Evolutionary conservation across 1,140 invertebrate species (phyloP), one percentile per base, ranked within the genome.

Genomic region (Thalassaphorura encarpata): DNA sequence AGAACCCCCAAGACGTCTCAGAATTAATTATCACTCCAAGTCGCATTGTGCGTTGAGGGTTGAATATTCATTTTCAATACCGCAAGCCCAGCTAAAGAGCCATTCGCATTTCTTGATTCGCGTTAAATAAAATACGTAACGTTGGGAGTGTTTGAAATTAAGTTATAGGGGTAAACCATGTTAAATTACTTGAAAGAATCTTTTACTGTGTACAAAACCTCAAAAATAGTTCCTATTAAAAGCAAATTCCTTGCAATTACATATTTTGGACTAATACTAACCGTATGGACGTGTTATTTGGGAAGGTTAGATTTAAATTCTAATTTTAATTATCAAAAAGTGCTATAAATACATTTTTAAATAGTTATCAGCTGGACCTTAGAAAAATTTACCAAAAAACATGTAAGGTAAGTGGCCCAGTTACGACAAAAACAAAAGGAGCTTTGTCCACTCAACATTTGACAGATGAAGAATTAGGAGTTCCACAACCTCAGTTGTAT

Each of bases 381-480:
- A 71, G 74, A 41, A 76, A 76, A 68, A 77, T 76, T 18, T 78
- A 78, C 64, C 77, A 78, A 66, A 69, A 73, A 11, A 69, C 70
- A 68, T 71, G 72, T 45, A 63, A 60, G 46, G 67, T 76, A 23
- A 68, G 72, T 42, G 73, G 72, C 62, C 70, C 73, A 15, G 70
- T 76, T 11, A 75, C 74, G 6, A 75, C 74, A 3, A 79, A 79
- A 69, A 63, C 78, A 1, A 79, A 79, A 65, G 77, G 77, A 26
- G 68, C 76, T 19, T 68, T 68, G 0, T 70, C 60, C 28, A 72
- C 75, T 2, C 70, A 74, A 46, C 53, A 51, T 26, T 66, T 67
- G 27, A 57, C 69, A 1, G 52, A 69, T 48, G 51, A 60, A 26
- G 51, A 66, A 27, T 31, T 58, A 13, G 24, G 11, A 13, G 54